Evolutionary conservation across 2,113 vertebrate genomes (phyloP).

Genomic region (Odobenus rosmarus): DNA sequence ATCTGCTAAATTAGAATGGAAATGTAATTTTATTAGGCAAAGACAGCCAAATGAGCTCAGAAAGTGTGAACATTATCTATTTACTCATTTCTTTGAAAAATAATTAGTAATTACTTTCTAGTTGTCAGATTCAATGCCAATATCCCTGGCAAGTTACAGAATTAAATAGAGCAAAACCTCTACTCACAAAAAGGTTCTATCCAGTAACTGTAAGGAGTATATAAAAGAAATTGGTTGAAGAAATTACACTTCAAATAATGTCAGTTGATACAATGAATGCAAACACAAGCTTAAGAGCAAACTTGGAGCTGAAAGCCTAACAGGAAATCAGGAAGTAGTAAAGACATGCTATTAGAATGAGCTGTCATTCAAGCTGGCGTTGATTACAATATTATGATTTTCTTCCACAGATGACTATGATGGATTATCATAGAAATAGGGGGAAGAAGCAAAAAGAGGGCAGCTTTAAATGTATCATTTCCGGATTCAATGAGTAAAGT

Average conservation of each 20-base stretch:
- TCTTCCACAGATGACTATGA: not conserved
- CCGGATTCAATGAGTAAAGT: not conserved
- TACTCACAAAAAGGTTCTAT: not conserved
- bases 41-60: not conserved
- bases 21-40: not conserved
- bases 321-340: not conserved
- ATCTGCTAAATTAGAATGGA: not conserved
- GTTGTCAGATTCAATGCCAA: not conserved
- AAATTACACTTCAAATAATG: not conserved
- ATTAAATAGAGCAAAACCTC: not conserved
- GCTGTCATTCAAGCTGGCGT: not conserved
- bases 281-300: not conserved
- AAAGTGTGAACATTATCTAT: not conserved
- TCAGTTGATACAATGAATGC: not conserved
- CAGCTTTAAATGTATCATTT: not conserved
- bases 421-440: not conserved
- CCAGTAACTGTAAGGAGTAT: not conserved
- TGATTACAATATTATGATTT: not conserved
- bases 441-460: not conserved
- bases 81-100: constrained; percentile 31
- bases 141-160: not conserved
- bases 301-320: not conserved
- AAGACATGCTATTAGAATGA: not conserved
- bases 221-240: not conserved
- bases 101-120: not conserved